phyloP scores from a whole-genome alignment of 2,797 vertebrate genomes.

The Pseudochaenichthys georgianus region DNA sequence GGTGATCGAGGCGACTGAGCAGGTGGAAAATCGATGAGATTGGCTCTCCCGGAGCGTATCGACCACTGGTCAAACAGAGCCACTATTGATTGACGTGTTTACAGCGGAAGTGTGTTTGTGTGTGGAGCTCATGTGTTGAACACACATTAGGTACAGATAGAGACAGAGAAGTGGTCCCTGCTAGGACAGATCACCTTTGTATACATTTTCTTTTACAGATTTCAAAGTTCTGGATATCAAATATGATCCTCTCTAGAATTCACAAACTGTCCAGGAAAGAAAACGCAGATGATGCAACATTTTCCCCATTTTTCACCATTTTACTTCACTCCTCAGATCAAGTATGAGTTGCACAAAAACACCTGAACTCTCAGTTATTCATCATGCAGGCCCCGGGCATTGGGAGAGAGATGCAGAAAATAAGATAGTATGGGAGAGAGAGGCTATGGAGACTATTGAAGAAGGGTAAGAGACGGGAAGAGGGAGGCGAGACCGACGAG shows the following conservation, averaged over 20 bases:
- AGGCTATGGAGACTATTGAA: slow-evolving; percentile 32
- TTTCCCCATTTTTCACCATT: slow-evolving; percentile 45
- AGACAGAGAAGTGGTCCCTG: not conserved
- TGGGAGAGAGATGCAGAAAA: slow-evolving; percentile 13
- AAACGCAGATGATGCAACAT: slow-evolving; percentile 41
- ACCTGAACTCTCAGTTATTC: slow-evolving; percentile 38
- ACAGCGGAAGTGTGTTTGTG: slow-evolving; percentile 61
- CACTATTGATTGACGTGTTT: slow-evolving; percentile 68
- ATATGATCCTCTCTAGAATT: slow-evolving; percentile 19
- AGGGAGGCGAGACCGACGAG: slow-evolving; percentile 40
- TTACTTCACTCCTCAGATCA: slow-evolving; percentile 35
- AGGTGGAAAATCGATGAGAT: slow-evolving; percentile 74
- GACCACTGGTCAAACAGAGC: slow-evolving; percentile 74
- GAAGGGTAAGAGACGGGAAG: slow-evolving; percentile 31
- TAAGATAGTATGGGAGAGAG: slow-evolving; percentile 14
- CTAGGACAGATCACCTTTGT: not conserved
- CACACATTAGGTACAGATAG: slow-evolving; percentile 26
- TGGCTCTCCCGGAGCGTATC: slow-evolving; percentile 56
- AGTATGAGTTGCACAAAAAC: slow-evolving; percentile 30
- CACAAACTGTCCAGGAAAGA: slow-evolving; percentile 35
- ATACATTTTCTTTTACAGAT: not conserved
- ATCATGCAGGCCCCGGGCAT: slow-evolving; percentile 16
- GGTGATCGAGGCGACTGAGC: slow-evolving; percentile 63
- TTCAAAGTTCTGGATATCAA: not conserved
- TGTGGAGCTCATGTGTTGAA: slow-evolving; percentile 46